These are phyloP conservation scores for Tachysurus vachellii DNA, from an alignment of 2,113 vertebrate genomes.

Conservation along the genomic window DNA sequence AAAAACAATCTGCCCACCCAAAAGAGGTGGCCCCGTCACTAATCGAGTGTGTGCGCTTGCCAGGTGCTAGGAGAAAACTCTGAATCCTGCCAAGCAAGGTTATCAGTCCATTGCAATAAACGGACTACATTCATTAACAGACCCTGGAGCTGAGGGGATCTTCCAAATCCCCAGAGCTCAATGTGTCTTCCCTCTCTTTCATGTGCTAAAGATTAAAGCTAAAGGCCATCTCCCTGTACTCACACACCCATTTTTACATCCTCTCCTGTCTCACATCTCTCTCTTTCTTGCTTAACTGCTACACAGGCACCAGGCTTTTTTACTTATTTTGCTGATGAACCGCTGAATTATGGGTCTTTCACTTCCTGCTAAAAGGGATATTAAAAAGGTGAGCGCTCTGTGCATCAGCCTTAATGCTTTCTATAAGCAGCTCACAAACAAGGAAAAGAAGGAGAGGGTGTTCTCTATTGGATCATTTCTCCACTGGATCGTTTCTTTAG, in stretches of 20 bases:
- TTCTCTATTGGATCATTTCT: conserved; percentile 13
- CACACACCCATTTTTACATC: conserved; percentile 33
- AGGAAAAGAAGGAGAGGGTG: not conserved
- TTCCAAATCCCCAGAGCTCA: conserved; percentile 28
- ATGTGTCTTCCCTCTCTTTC: conserved; percentile 43
- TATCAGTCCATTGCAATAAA: conserved; percentile 41
- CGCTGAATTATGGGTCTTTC: not conserved
- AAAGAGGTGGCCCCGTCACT: not conserved
- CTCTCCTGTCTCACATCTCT: not conserved
- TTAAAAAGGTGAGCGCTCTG: conserved; percentile 6
- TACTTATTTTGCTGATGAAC: conserved; percentile 16
- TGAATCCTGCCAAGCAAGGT: conserved; percentile 35
- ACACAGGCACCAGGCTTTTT: not conserved
- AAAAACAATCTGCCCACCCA: conserved; percentile 17
- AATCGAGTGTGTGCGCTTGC: not conserved
- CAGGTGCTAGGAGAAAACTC: conserved; percentile 30
- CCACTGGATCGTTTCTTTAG: conserved; percentile 23
- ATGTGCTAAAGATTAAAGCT: conserved; percentile 50
- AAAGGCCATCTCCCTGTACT: conserved; percentile 38
- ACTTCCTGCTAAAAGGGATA: not conserved
- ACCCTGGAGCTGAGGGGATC: conserved; percentile 20
- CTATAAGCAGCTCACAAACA: conserved; percentile 31
- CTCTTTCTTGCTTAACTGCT: not conserved
- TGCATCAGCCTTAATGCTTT: conserved; percentile 30
- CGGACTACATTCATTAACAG: conserved; percentile 39